phyloP scores from a whole-genome alignment of 2,113 vertebrate genomes.

The Hippocampus comes region DNA sequence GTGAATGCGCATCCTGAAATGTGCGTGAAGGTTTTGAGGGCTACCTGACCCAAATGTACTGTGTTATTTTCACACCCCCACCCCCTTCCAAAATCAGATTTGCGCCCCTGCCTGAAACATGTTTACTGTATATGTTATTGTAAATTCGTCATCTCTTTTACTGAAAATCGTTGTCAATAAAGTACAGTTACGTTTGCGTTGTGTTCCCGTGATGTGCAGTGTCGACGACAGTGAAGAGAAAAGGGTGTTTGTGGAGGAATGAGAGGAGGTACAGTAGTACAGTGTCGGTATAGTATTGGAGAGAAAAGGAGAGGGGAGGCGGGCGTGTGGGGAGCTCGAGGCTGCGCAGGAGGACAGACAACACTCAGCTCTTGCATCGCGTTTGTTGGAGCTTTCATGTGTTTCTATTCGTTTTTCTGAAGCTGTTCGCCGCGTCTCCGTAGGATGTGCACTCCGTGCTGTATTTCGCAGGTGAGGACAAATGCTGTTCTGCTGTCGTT shows the following conservation, averaged over 20 bases:
- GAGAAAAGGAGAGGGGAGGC: conserved; percentile 23
- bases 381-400: not conserved
- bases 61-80: too few relatives aligned
- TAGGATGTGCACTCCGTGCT: conserved; percentile 67
- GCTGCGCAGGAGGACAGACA: conserved; percentile 22
- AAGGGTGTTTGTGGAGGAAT: not conserved
- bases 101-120: too few relatives aligned
- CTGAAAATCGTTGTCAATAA: too few relatives aligned
- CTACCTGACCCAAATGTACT: too few relatives aligned
- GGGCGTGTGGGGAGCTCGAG: not conserved
- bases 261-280: not conserved
- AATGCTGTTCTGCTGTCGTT: conserved; percentile 3
- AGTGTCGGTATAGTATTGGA: conserved; percentile 15
- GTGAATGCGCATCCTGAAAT: too few relatives aligned
- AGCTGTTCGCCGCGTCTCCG: conserved; percentile 3
- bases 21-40: too few relatives aligned
- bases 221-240: not conserved
- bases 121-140: too few relatives aligned
- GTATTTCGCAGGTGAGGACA: conserved; percentile 73
- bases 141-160: too few relatives aligned
- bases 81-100: too few relatives aligned
- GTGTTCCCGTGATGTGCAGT: not conserved
- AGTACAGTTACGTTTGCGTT: not conserved
- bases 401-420: not conserved
- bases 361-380: not conserved